Evolutionary conservation across 2,113 vertebrate species (phyloP).

Genomic region (Apeltes quadracus): DNA sequence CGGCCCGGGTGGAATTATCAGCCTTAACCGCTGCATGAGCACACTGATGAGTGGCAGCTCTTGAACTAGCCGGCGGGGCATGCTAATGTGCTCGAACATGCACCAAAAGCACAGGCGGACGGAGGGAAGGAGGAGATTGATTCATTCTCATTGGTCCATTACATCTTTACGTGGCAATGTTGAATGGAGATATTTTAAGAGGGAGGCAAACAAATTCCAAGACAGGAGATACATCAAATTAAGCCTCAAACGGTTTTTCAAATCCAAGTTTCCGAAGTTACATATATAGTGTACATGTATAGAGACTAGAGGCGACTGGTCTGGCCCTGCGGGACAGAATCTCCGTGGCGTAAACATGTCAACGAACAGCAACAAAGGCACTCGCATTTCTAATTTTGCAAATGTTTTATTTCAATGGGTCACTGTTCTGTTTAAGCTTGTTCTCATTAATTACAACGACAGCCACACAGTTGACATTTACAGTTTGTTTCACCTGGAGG

Average conservation of each 20-base stretch:
- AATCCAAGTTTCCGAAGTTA: conserved; percentile 39
- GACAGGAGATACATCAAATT: conserved; percentile 17
- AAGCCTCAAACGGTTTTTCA: conserved; percentile 39
- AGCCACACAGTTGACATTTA: conserved; percentile 13
- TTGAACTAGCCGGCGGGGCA: not conserved
- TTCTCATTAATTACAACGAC: not conserved
- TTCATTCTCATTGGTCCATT: not conserved
- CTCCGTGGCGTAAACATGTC: not conserved
- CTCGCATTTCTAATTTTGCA: not conserved
- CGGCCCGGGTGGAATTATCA: not conserved
- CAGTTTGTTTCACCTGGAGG: conserved; percentile 12
- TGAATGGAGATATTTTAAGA: conserved; percentile 1
- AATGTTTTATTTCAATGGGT: not conserved
- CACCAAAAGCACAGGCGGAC: not conserved
- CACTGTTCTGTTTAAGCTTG: conserved; percentile 13
- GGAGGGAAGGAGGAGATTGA: not conserved
- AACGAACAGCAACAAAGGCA: not conserved
- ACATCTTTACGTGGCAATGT: not conserved
- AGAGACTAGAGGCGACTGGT: conserved; percentile 6
- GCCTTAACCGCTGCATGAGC: not conserved
- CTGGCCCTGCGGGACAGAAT: not conserved
- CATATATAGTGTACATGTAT: conserved; percentile 25
- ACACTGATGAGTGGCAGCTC: not conserved
- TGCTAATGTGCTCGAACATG: not conserved
- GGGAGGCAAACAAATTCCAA: conserved; percentile 22